A percentile compares a stretch with the other conserved stretches of the same genome.
These are phyloP conservation scores for Epinotia brunnichana DNA, from an alignment of 2,888 invertebrate species.

Conservation along the genomic window DNA sequence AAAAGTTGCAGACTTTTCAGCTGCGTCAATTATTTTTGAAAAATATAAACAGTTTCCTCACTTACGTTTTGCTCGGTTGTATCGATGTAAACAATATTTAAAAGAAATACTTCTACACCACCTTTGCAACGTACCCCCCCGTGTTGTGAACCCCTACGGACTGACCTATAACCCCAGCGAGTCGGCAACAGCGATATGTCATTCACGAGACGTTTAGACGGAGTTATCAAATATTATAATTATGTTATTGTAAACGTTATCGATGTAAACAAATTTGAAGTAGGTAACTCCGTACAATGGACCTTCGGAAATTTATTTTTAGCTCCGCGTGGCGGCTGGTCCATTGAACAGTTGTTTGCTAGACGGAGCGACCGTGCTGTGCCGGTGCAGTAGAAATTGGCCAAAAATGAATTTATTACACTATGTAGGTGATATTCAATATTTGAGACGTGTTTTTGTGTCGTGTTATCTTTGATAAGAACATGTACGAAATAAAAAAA, in stretches of 20 bases:
- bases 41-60: too few species aligned
- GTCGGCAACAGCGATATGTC: slow-evolving; percentile 46
- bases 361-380: slow-evolving; percentile 61
- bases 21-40: too few species aligned
- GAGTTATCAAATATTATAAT: slow-evolving; percentile 61
- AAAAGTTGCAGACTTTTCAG: too few species aligned
- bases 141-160: too few species aligned
- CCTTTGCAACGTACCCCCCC: too few species aligned
- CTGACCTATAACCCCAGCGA: too few species aligned
- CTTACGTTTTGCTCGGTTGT: too few species aligned
- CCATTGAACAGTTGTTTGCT: slow-evolving; percentile 72
- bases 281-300: slow-evolving; percentile 76
- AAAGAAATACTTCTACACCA: too few species aligned
- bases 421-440: slow-evolving; percentile 58
- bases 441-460: neutral
- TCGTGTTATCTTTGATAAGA: neutral
- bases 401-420: slow-evolving; percentile 63
- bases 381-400: slow-evolving; percentile 50
- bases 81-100: too few species aligned
- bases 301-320: slow-evolving; percentile 69
- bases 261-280: slow-evolving; percentile 73
- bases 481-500: neutral
- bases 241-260: slow-evolving; percentile 75
- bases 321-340: slow-evolving; percentile 55
- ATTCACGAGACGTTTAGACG: slow-evolving; percentile 54